Evolutionary conservation across 2,797 vertebrate genomes (phyloP).

Genomic region (Sebastes taczanowskii): DNA sequence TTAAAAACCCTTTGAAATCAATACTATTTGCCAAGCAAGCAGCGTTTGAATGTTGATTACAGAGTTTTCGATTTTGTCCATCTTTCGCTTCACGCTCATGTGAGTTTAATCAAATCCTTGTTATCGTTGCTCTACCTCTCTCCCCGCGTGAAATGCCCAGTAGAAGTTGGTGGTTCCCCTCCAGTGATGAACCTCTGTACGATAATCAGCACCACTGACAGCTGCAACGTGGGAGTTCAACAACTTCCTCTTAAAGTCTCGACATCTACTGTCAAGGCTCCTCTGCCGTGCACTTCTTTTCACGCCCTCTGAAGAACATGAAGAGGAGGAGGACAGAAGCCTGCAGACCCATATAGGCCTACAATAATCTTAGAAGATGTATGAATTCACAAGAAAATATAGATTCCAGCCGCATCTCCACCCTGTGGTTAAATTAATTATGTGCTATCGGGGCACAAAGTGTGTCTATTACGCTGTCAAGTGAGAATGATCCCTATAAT

Average conservation of each 20-base stretch:
- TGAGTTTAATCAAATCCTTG: neutral
- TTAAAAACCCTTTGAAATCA: neutral
- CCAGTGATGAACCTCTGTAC: slow-evolving; percentile 1
- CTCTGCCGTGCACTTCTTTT: neutral
- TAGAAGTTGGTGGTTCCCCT: neutral
- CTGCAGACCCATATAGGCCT: neutral
- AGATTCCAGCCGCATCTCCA: neutral
- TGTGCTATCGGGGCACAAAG: neutral
- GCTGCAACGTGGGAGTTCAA: slow-evolving; percentile 19
- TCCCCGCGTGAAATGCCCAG: neutral
- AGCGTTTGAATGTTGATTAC: neutral
- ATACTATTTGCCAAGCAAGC: neutral
- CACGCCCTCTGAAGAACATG: neutral
- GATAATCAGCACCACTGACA: slow-evolving; percentile 7
- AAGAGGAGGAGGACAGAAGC: neutral
- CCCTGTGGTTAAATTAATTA: neutral
- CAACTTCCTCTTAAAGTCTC: neutral
- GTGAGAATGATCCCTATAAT: neutral
- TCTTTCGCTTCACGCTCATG: neutral
- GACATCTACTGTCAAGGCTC: slow-evolving; percentile 9
- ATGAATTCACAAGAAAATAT: neutral
- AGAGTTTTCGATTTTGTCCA: neutral
- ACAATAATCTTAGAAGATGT: neutral
- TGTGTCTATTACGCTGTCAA: neutral
- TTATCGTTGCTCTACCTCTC: neutral